A percentile compares a stretch with the other conserved stretches of the same genome.
These are phyloP conservation scores for Listronotus bonariensis DNA, from an alignment of 1,140 invertebrate genomes.

Conservation along the genomic window DNA sequence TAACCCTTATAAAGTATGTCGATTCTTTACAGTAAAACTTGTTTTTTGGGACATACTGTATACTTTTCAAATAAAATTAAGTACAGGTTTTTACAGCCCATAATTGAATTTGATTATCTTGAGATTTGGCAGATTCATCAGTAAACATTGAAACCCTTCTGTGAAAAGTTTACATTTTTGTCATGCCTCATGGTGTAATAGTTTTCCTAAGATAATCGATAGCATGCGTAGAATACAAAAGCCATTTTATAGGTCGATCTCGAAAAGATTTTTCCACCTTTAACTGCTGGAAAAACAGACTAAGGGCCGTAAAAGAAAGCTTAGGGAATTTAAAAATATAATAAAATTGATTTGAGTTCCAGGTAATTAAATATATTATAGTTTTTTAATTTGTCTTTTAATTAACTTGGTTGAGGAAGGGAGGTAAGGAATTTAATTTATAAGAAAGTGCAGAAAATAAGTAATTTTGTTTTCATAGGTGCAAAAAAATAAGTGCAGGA, in stretches of 20 bases:
- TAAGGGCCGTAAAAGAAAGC: conserved; percentile 12
- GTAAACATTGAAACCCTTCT: conserved; percentile 31
- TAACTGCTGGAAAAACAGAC: conserved; percentile 30
- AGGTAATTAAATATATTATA: too few relatives aligned
- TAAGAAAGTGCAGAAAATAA: too few relatives aligned
- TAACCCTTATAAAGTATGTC: too few relatives aligned
- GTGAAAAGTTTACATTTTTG: conserved; percentile 31
- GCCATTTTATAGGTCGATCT: conserved; percentile 33
- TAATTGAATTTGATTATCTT: conserved; percentile 36
- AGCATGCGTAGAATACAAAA: conserved; percentile 33
- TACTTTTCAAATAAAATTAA: neutral
- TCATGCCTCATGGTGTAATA: conserved; percentile 38
- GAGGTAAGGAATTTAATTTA: too few relatives aligned
- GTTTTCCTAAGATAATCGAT: conserved; percentile 38
- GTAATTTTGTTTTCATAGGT: too few relatives aligned
- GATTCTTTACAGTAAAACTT: too few relatives aligned
- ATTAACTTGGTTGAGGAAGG: too few relatives aligned
- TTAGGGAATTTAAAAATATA: conserved; percentile 23
- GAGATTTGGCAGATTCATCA: conserved; percentile 36
- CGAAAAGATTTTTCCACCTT: conserved; percentile 32
- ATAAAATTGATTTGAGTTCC: too few relatives aligned
- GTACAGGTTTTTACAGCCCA: neutral
- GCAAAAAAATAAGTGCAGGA: too few relatives aligned
- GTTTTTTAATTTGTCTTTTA: too few relatives aligned
- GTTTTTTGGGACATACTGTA: too few relatives aligned